phyloP scores from a whole-genome alignment of 2,797 vertebrate genomes.

The Brotula barbata region DNA sequence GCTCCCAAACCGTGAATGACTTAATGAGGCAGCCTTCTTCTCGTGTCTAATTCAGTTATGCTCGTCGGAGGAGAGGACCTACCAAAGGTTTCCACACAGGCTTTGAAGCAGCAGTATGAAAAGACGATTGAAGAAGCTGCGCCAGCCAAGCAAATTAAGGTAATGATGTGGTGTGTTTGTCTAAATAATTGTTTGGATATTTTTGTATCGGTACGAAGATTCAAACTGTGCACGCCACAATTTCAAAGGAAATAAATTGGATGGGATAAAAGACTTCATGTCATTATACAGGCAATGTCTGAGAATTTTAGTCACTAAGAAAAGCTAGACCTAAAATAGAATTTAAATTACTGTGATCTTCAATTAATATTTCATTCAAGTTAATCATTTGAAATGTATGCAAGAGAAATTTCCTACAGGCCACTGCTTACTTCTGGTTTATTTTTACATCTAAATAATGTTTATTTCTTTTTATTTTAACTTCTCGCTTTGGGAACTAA shows the following conservation, averaged over 20 bases:
- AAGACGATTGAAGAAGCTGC: constrained; percentile 81
- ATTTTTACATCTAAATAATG: constrained; percentile 27
- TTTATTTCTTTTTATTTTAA: constrained; percentile 9
- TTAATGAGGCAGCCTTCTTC: constrained; percentile 74
- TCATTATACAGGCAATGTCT: constrained; percentile 27
- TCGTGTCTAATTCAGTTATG: constrained; percentile 79
- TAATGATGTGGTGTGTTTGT: constrained; percentile 75
- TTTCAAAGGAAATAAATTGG: constrained; percentile 50
- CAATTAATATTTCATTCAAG: constrained; percentile 38
- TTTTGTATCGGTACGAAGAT: constrained; percentile 30
- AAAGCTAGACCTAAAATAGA: constrained; percentile 14
- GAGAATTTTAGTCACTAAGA: constrained; percentile 17
- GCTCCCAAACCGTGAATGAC: constrained; percentile 61
- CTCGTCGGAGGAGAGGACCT: constrained; percentile 84
- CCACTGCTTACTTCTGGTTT: constrained; percentile 6
- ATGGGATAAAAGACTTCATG: constrained; percentile 36
- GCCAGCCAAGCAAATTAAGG: constrained; percentile 91
- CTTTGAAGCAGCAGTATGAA: constrained; percentile 95
- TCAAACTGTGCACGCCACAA: constrained; percentile 33
- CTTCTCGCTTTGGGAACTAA: not conserved
- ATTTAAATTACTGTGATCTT: constrained; percentile 22
- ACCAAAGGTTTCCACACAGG: constrained; percentile 89
- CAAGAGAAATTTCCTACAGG: constrained; percentile 3
- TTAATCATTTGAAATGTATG: constrained; percentile 17
- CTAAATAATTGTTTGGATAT: constrained; percentile 39